Evolutionary conservation across 2,797 vertebrate species (phyloP), one percentile per base, ranked within the genome.

Genomic region (Epinephelus coioides): DNA sequence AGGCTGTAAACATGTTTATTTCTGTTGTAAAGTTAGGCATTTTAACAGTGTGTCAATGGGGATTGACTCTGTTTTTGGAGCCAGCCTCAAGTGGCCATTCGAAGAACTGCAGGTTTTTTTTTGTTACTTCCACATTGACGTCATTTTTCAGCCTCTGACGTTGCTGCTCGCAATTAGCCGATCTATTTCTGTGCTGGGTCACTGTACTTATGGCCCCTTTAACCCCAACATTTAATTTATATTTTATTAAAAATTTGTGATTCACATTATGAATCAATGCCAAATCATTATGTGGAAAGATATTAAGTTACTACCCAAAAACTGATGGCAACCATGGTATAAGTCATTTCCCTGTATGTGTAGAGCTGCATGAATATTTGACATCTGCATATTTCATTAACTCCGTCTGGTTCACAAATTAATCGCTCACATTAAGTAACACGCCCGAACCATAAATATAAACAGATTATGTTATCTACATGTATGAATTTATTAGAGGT

Each of bases 181-280:
- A 57, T 72, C 1, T 2, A 23, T 54, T 61, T 72, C 12, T 50
- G 6, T 70, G 7, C 12, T 49, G 49, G 7, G n/a, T 53, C 46
- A 50, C 43, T 43, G 25, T 21, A 44, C 19, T 11, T 23, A 18
- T 64, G 34, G 34, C 34, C 34, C 34, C 34, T 34, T 47, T 46
- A 49, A 61, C 61, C 19, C 47, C 19, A 21, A 19, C 13, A 57
- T 65, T 73, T 53, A 54, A 68, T 55, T 80, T 12, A 56, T 15
- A 40, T 12, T 59, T 57, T 57, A 66, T 60, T 72, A 46, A 46
- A 30, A 65, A 59, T 43, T 27, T 54, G 3, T 15, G 10, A 0
- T 43, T 68, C 44, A 40, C 19, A 44, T 18, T 38, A 38, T 40
- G 18, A 9, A 56, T 77, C 46, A 60, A 62, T 61, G 60, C n/a